Evolutionary conservation across 1,140 invertebrate species (phyloP), one percentile per base, ranked within the genome.

Genomic region (Diploscapter pachys): DNA sequence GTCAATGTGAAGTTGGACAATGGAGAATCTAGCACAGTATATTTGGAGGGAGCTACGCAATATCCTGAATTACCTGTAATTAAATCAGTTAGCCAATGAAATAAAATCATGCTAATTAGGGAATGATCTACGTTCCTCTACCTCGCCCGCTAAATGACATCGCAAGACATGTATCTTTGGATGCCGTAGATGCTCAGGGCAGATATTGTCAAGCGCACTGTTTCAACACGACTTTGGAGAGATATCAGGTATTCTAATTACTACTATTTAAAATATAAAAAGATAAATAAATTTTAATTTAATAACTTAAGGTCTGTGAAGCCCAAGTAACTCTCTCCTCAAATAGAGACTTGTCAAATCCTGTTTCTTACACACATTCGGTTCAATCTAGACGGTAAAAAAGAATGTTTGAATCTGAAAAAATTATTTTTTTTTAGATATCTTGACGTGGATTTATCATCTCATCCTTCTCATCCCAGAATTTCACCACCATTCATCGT

Each of bases 201-300:
- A 70, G 84, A 61, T 84, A 84, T 70, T 84, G 83, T 73, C 83
- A 84, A 61, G 80, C 79, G 55, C 85, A 84, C 64, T 84, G 83
- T 64, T 78, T 76, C n/a, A 84, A 84, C 78, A 59, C 51, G 51
- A 84, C 83, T 0, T 67, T 73, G 52, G 80, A 79, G 48, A 80
- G 72, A 69, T 84, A 84, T 77, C 83, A 84, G 63, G 82, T 84
- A 78, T 5, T 3, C 8, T 2, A 6, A 49, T n/a, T 56, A 53
- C 8, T 62, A 31, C 31, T 31, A 1, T 31, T 31, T 31, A 31
- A 31, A 31, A 31, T 31, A 31, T 31, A 31, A 31, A 31, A 31
- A 13, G 0, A 31, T 56, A 56, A 6, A 55, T 49, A 55, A 3
- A 11, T n/a, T 53, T n/a, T 63, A 48, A 9, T 4, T 76, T 59